phyloP scores from a whole-genome alignment of 1,140 invertebrate species.

The Cataglyphis hispanica region DNA sequence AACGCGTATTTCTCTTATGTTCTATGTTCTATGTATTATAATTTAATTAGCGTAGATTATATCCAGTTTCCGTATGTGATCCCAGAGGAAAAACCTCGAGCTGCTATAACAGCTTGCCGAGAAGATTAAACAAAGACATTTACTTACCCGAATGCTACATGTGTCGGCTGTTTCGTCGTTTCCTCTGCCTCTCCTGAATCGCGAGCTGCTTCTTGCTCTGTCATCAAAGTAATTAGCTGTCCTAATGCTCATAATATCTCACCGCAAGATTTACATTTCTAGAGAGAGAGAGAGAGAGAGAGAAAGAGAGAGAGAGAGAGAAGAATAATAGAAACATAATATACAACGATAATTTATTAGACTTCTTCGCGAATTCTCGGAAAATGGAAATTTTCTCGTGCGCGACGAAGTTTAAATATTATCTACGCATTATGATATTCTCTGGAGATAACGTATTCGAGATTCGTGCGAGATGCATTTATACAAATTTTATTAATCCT shows the following conservation, averaged over 20 bases:
- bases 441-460: too few species aligned
- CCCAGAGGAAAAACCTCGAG: constrained; percentile 36
- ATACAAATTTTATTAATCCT: not conserved
- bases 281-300: too few species aligned
- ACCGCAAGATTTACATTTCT: constrained; percentile 2
- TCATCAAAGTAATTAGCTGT: constrained; percentile 46
- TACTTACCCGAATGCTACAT: constrained; percentile 67
- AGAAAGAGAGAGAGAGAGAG: too few species aligned
- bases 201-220: constrained; percentile 55
- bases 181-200: constrained; percentile 55
- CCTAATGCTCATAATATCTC: constrained; percentile 7
- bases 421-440: not conserved
- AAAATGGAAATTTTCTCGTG: too few species aligned
- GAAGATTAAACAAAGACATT: constrained; percentile 23
- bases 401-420: not conserved
- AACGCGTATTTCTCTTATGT: constrained; percentile 14
- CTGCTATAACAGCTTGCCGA: constrained; percentile 14
- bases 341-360: constrained; percentile 7
- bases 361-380: not conserved
- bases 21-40: not conserved
- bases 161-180: constrained; percentile 55
- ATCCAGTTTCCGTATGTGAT: constrained; percentile 1
- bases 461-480: too few species aligned
- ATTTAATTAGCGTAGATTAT: constrained; percentile 25
- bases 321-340: not conserved